A percentile compares a stretch with the other conserved stretches of the same genome.
phyloP scores from a whole-genome alignment of 2,797 vertebrate genomes.

The Notoglanidium macrostoma region DNA sequence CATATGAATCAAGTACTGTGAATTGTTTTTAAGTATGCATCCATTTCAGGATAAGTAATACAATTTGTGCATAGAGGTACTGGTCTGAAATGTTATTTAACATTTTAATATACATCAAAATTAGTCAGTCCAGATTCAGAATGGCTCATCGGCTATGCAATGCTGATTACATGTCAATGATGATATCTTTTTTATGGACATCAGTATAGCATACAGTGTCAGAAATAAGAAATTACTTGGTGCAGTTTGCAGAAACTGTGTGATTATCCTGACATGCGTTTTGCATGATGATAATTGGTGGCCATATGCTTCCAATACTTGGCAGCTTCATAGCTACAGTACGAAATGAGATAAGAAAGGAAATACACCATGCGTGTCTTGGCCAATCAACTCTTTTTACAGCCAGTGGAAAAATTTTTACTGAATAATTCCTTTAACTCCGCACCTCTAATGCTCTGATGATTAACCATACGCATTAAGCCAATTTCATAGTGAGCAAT shows the following conservation, averaged over 20 bases:
- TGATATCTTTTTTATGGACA: neutral
- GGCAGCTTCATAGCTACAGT: neutral
- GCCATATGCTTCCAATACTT: constrained; percentile 10
- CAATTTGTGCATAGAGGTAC: neutral
- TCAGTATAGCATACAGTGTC: constrained; percentile 6
- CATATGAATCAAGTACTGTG: neutral
- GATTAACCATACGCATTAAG: constrained; percentile 25
- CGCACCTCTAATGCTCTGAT: constrained; percentile 5
- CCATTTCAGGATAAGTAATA: neutral
- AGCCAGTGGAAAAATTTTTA: constrained; percentile 1
- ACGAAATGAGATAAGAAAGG: neutral
- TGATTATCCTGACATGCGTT: constrained; percentile 22
- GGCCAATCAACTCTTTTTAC: neutral
- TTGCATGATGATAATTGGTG: constrained; percentile 8
- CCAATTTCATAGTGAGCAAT: constrained; percentile 18
- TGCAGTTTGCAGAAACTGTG: neutral
- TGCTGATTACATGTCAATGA: neutral
- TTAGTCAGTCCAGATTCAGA: neutral
- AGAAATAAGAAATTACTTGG: constrained; percentile 7
- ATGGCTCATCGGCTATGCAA: neutral
- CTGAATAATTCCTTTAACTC: constrained; percentile 23
- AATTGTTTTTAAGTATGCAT: neutral
- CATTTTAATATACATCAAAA: constrained; percentile 2
- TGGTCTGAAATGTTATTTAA: neutral
- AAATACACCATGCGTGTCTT: neutral